Percentiles rank a stretch among this genome's conserved stretches.
Conservation (phyloP, 2,797 vertebrate genomes). For the Phataginus tricuspis region DNA sequence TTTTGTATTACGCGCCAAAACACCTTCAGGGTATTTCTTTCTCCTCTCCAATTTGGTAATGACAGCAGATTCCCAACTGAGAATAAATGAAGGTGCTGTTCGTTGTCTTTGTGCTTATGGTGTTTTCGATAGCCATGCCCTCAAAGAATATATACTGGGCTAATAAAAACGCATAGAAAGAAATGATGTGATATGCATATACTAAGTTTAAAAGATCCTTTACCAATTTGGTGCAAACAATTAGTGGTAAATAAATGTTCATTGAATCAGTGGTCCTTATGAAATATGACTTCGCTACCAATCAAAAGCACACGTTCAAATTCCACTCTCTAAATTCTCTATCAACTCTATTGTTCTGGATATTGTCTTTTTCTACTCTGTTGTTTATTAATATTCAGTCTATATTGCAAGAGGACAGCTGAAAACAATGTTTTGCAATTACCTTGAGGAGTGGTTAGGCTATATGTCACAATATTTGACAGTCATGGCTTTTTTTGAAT, state of each 20-base stretch:
- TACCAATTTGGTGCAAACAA: background rate
- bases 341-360: background rate
- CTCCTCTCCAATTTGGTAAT: background rate
- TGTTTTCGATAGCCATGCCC: background rate
- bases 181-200: background rate
- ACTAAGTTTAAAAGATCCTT: constrained; percentile 35
- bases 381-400: background rate
- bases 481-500: background rate
- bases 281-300: background rate
- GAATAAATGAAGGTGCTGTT: background rate
- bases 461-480: background rate
- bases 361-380: background rate
- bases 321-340: background rate
- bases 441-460: background rate
- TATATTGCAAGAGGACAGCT: background rate
- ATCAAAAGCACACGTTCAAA: background rate
- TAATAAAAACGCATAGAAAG: background rate
- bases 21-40: background rate
- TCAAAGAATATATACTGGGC: background rate
- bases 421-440: background rate
- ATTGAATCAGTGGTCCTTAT: background rate
- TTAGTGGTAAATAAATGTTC: background rate
- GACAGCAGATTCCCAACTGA: background rate
- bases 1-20: background rate
- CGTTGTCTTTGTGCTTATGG: background rate